Base-by-base conservation (phyloP, 2,888 invertebrate species). In the Folsomia manolachei region DNA sequence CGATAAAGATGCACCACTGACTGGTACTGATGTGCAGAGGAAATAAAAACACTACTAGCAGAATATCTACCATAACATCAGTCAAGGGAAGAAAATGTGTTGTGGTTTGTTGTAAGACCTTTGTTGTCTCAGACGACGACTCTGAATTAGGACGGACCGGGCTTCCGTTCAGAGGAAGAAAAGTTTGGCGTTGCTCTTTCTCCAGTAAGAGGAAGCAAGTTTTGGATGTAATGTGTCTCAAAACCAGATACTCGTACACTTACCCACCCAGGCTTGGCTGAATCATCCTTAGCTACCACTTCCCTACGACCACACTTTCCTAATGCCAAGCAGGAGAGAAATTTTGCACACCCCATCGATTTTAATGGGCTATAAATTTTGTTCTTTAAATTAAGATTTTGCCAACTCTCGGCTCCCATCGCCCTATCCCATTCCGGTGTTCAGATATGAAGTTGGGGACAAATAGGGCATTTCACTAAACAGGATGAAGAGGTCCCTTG, bases 361-460 rank as follows among this genome's bases (percentile, higher is more conserved):
- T 75, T 75, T 71, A 75, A 75, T 71, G 74, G 72, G 23, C 67
- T 70, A 75, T 75, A 75, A 75, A 75, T 75, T 75, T 70, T 70
- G 67, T 70, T 71, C 71, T 71, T 71, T 74, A 71, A 74, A 72
- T 72, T 75, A 75, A 72, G 72, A 75, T 72, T 75, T 75, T 72
- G 53, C 64, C 64, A 27, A 27, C 27, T 27, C 27, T 7, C n/a
- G 62, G 2, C 23, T 23, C 62, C 62, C 7, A 56, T 21, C 19
- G 56, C n/a, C 4, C n/a, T 39, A 14, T 39, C 14, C 14, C 39
- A 39, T 39, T 39, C 14, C n/a, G 62, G 18, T 19, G 25, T 18
- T 2, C 60, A 19, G 23, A 21, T 18, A 18, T 14, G 23, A 24
- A 21, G 62, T 19, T 21, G 25, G 62, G 62, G 62, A 62, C 62